phyloP scores from a whole-genome alignment of 2,113 vertebrate genomes.

The Dunckerocampus dactyliophorus region DNA sequence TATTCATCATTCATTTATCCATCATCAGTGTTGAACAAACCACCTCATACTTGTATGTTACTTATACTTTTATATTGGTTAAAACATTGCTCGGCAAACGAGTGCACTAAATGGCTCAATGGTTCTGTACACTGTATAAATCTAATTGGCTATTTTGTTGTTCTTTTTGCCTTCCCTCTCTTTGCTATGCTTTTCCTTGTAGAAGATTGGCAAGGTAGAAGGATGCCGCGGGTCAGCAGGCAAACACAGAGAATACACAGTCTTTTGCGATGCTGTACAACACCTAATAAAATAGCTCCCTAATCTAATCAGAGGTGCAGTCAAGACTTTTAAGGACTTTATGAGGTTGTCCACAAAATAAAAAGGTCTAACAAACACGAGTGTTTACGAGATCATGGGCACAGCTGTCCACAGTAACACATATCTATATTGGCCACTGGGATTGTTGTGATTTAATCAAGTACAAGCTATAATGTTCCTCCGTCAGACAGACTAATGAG shows the following conservation, averaged over 20 bases:
- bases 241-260: background rate
- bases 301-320: background rate
- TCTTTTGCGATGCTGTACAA: constrained; percentile 1
- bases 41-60: too few species aligned
- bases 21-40: too few species aligned
- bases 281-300: constrained; percentile 12
- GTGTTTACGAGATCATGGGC: constrained; percentile 3
- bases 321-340: constrained; percentile 16
- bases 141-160: too few species aligned
- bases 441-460: constrained; percentile 15
- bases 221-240: too few species aligned
- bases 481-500: constrained; percentile 6
- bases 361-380: background rate
- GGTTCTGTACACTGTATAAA: too few species aligned
- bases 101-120: too few species aligned
- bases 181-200: too few species aligned
- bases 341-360: constrained; percentile 6
- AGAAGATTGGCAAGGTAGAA: too few species aligned
- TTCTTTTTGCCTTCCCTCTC: too few species aligned
- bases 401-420: background rate
- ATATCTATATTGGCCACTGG: background rate
- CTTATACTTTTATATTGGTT: too few species aligned
- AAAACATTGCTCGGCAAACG: too few species aligned
- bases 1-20: too few species aligned
- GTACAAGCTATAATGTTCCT: background rate